Percentiles rank a stretch among this genome's conserved stretches.
Evolutionary conservation across 2,888 invertebrate genomes (phyloP).

Genomic region (Coecobrya sp.): DNA sequence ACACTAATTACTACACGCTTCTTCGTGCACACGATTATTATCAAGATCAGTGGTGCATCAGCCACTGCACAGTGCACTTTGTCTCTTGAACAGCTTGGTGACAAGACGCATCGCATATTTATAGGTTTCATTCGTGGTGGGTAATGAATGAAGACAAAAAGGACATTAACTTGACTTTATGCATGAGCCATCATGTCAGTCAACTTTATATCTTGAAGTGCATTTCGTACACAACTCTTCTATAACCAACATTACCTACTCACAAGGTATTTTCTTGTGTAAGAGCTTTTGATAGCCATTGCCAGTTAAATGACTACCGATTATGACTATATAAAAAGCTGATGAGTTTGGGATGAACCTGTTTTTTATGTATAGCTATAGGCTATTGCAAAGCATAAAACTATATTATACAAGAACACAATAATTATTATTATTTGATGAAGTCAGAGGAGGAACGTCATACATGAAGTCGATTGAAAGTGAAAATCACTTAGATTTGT

Average conservation of each 20-base stretch:
- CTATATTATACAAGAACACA: constrained; percentile 46
- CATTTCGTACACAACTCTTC: neutral
- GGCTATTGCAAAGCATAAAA: neutral
- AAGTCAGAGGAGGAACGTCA: neutral
- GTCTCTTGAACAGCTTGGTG: neutral
- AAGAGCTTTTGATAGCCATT: constrained; percentile 44
- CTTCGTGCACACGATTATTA: constrained; percentile 18
- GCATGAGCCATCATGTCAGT: constrained; percentile 36
- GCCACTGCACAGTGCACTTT: neutral
- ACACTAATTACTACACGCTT: constrained; percentile 60
- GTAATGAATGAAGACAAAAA: constrained; percentile 30
- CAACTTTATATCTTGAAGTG: constrained; percentile 11
- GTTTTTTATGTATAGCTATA: constrained; percentile 53
- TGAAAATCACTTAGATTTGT: constrained; percentile 60
- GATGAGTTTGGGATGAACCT: constrained; percentile 69
- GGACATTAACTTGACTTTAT: constrained; percentile 55
- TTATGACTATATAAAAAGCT: constrained; percentile 14
- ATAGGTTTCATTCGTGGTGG: neutral
- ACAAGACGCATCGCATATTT: neutral
- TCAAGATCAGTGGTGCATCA: neutral
- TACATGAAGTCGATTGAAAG: constrained; percentile 48
- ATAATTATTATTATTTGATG: neutral
- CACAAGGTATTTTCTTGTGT: constrained; percentile 69
- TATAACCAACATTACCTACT: constrained; percentile 43
- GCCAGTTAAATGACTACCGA: neutral